Percentiles rank a stretch among this genome's conserved stretches.
These are phyloP conservation scores for Ophthalmotilapia sp. DNA, from an alignment of 2,113 vertebrate species.

Conservation along the genomic window DNA sequence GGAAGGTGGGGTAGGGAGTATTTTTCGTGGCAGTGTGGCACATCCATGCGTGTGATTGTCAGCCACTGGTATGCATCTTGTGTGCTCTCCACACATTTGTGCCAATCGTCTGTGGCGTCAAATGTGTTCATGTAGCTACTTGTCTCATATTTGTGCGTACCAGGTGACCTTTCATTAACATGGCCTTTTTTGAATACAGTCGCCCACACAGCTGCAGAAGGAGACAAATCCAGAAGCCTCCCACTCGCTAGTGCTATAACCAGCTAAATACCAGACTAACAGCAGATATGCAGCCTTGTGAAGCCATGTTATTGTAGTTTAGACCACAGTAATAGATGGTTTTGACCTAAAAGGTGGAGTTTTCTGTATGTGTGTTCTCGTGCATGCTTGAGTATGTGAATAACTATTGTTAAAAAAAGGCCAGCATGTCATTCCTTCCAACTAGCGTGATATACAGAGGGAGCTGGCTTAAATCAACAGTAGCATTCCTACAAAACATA, in stretches of 20 bases:
- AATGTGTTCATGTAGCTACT: neutral
- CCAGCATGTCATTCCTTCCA: conserved; percentile 6
- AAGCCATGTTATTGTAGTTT: conserved; percentile 52
- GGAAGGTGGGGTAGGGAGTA: neutral
- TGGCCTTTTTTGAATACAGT: neutral
- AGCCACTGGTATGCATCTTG: neutral
- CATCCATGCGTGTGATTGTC: neutral
- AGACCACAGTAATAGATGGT: conserved; percentile 53
- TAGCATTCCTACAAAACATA: conserved; percentile 29
- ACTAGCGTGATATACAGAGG: conserved; percentile 34
- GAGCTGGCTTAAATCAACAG: conserved; percentile 40
- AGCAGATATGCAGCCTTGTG: conserved; percentile 9
- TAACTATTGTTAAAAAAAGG: conserved; percentile 40
- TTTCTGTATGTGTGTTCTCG: conserved; percentile 15
- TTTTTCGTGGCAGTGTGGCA: neutral
- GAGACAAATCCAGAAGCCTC: conserved; percentile 27
- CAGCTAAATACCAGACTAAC: conserved; percentile 14
- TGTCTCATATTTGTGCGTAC: neutral
- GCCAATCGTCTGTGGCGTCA: neutral
- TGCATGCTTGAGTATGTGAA: neutral
- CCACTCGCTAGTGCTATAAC: conserved; percentile 26
- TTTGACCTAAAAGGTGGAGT: conserved; percentile 40
- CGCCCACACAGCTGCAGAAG: conserved; percentile 30
- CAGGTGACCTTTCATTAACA: conserved; percentile 22
- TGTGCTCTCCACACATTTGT: neutral